Evolutionary conservation across 2,797 vertebrate genomes (phyloP), one percentile per base, ranked within the genome.

Genomic region (Coccyzus lansbergi): DNA sequence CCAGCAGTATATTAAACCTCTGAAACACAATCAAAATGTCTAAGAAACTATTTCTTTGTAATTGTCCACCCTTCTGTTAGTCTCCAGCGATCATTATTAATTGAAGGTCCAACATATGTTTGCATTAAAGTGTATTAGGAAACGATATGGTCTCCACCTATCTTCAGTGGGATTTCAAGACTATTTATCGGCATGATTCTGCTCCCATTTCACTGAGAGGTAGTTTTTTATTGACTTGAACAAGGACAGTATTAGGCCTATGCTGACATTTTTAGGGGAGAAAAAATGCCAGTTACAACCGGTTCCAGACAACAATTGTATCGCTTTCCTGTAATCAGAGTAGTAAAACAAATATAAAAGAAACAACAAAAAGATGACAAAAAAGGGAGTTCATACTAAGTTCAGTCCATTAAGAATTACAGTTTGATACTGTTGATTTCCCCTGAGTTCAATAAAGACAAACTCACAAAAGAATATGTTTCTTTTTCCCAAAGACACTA

Each of bases 341-440:
- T 19, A 90, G 70, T 52, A 79, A 93, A 83, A 44, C 26, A 79
- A 91, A 82, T 86, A 60, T 38, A 84, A 92, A 94, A 60, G n/a
- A 85, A 91, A 67, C n/a, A 91, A 87, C 34, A 82, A 42, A 75
- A 95, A 74, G 26, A 11, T 64, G 46, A 81, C 34, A 26, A 76
- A 94, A 83, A 92, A 22, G 15, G 7, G 68, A 96, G 94, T 95
- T 94, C 95, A 90, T 92, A 88, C 67, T 67, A 90, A 96, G 95
- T 93, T 94, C 92, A 94, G 49, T 51, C 94, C 78, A 84, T 88
- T 92, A 93, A 76, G 67, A 78, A 70, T 82, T 88, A 36, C 48
- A 65, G 63, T 76, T 88, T 91, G 83, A 86, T 92, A 56, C 42
- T 76, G 34, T 58, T 95, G 93, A 94, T 96, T 96, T 96, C 95